Base-by-base conservation (phyloP, 2,888 invertebrate genomes). In the Watsonalla binaria region DNA sequence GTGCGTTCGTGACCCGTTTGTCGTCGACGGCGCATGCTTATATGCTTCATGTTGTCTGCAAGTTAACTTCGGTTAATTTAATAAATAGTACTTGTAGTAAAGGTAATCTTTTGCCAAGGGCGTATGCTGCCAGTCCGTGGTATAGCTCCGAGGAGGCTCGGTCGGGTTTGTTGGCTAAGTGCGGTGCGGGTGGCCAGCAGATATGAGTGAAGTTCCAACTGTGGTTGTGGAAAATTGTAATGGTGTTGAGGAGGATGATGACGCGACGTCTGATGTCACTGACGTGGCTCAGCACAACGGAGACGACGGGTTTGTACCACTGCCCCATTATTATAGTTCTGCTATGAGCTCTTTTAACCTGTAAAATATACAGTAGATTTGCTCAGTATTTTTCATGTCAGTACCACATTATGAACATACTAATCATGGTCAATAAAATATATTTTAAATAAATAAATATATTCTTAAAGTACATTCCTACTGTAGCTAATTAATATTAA, bases 1-100 rank as follows among this genome's bases (percentile, higher is more conserved):
- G 70, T 85, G 84, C 88, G 89, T 89, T 90, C 90, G 86, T 90
- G 90, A 90, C 90, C 89, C 76, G 86, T 70, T 84, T 84, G 84
- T 75, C 66, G 72, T 75, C 78, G 71, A 80, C 78, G 73, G 82
- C 86, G 87, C 87, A 85, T 88, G 86, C 86, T 84, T 85, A 80
- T 80, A 71, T 76, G 74, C 66, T 76, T 77, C 68, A 79, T 79
- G 72, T 77, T 76, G 82, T 83, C 82, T 80, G 78, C 78, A 80
- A 82, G 82, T 83, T 82, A 81, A 83, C 83, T 82, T 84, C 79
- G 81, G 80, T 88, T 90, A 90, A 90, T 90, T 89, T 90, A 90
- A 90, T 90, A 90, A 49, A 90, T 80, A 82, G 78, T 79, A 78
- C 78, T 79, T 80, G 83, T 85, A 82, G 82, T 85, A 83, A 82